Evolutionary conservation across 2,797 vertebrate genomes (phyloP), one percentile per base, ranked within the genome.

Genomic region (Malacoctenus gilli): DNA sequence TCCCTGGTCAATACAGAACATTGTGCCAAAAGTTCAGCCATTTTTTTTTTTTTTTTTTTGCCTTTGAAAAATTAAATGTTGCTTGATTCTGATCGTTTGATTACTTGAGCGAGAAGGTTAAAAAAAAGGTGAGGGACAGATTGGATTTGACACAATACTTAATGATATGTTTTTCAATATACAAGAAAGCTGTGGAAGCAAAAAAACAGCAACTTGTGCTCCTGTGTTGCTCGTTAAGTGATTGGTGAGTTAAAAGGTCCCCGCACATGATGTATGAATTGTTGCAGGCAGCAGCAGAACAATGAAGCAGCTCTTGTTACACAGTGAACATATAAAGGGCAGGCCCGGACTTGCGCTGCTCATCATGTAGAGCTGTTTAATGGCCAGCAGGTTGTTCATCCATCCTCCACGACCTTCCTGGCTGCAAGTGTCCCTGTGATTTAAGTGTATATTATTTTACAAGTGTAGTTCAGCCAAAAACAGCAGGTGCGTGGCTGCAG

Each of bases 261-360:
- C 15, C 46, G 42, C 40, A 35, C 15, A 37, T 62, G 59, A 23
- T 59, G 54, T 61, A 76, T 68, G 46, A 83, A 48, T 49, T 51
- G 50, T 12, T 38, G 0, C 48, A 66, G 48, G 44, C 35, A 5
- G 16, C 46, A 35, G 51, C 28, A 64, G 62, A 65, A 79, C 75
- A 83, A 85, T 84, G 69, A 59, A 35, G 51, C 5, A 25, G 76
- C 80, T 89, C 77, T 34, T 22, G 62, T 89, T 87, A 83, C 85
- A 72, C 48, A 31, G 42, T 52, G 75, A 67, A 86, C 61, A 72
- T 39, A 49, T 4, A n/a, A n/a, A 46, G 54, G 85, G 65, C 91
- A 75, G 54, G 89, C 55, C 68, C 57, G 50, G 81, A 80, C 91
- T 77, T 87, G n/a, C n/a, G n/a, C n/a, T n/a, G n/a, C n/a, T n/a